Conservation (phyloP, 2,888 invertebrate genomes). For the Amphipyra berbera region DNA sequence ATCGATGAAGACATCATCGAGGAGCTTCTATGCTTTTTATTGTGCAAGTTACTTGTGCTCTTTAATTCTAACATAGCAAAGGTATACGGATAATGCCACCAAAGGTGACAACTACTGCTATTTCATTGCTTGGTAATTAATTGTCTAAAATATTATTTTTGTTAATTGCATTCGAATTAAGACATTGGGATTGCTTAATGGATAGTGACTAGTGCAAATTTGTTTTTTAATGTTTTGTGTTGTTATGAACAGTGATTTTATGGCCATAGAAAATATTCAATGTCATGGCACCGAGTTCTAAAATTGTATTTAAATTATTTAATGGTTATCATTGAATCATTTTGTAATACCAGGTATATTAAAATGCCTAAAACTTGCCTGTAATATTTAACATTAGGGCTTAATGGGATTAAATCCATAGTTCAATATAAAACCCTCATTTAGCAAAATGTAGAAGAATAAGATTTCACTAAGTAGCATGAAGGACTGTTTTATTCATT, state of each 20-base stretch:
- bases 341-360: slow-evolving; percentile 64
- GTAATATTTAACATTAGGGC: slow-evolving; percentile 70
- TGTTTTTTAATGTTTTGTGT: slow-evolving; percentile 72
- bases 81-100: slow-evolving; percentile 84
- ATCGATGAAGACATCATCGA: slow-evolving; percentile 56
- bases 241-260: slow-evolving; percentile 67
- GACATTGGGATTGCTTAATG: slow-evolving; percentile 69
- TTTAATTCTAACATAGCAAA: slow-evolving; percentile 81
- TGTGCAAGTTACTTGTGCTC: slow-evolving; percentile 75
- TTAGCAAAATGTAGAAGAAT: slow-evolving; percentile 77
- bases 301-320: slow-evolving; percentile 57
- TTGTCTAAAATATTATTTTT: slow-evolving; percentile 57
- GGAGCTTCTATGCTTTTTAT: slow-evolving; percentile 68
- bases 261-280: slow-evolving; percentile 70
- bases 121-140: slow-evolving; percentile 69
- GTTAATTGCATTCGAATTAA: slow-evolving; percentile 63
- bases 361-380: slow-evolving; percentile 87
- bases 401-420: slow-evolving; percentile 80
- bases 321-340: slow-evolving; percentile 55
- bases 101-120: slow-evolving; percentile 79
- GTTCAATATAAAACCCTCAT: slow-evolving; percentile 70
- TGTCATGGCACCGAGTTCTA: slow-evolving; percentile 77
- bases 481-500: slow-evolving; percentile 63
- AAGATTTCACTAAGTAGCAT: slow-evolving; percentile 68
- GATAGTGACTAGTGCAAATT: slow-evolving; percentile 67